A percentile compares a stretch with the other conserved stretches of the same genome.
These are phyloP conservation scores for Vespertilio murinus DNA, from an alignment of 2,797 vertebrate species.

Conservation along the genomic window DNA sequence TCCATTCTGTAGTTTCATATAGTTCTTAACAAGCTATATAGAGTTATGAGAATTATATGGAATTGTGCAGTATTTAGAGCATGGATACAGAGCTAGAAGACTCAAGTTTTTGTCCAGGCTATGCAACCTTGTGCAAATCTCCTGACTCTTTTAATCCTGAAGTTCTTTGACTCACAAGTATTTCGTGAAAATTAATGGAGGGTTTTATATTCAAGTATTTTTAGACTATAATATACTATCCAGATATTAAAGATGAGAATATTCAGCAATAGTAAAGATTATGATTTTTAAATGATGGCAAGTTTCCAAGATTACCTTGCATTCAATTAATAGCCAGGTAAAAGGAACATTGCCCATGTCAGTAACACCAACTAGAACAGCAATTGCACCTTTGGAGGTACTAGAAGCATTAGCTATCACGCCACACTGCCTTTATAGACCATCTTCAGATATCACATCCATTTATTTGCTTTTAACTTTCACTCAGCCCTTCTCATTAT, in stretches of 20 bases:
- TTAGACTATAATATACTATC: neutral
- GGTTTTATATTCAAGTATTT: constrained; percentile 76
- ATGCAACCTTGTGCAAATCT: neutral
- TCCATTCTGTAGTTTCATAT: neutral
- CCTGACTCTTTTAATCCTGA: neutral
- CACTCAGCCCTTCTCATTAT: neutral
- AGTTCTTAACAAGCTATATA: neutral
- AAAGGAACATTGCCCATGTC: neutral
- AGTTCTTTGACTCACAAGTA: neutral
- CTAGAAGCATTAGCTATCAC: neutral
- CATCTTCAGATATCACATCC: neutral
- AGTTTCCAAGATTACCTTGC: neutral
- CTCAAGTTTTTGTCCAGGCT: neutral
- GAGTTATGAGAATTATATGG: neutral
- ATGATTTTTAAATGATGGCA: neutral
- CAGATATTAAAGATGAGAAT: neutral
- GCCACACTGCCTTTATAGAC: neutral
- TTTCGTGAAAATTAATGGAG: constrained; percentile 30
- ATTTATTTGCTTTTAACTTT: neutral
- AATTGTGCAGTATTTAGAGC: neutral
- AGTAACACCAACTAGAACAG: neutral
- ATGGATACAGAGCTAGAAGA: neutral
- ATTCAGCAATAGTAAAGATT: neutral
- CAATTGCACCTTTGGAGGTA: neutral
- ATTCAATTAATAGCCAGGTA: neutral